Conservation (phyloP, 2,113 vertebrate genomes). For the Dicerorhinus sumatrensis region DNA sequence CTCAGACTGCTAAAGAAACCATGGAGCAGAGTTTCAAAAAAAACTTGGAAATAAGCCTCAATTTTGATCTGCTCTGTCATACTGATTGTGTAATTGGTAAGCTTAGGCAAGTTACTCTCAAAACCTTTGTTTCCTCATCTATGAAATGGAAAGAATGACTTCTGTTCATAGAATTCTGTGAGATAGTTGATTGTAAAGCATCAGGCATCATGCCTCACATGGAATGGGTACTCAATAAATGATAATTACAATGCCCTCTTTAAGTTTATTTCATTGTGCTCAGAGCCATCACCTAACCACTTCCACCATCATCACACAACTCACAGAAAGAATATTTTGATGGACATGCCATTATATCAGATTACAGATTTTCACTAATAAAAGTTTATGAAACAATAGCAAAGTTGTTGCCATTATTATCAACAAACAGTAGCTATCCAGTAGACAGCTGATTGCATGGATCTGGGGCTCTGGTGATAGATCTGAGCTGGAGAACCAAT, state of each 20-base stretch:
- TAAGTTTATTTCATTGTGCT: neutral
- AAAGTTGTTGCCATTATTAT: neutral
- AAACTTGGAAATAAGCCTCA: neutral
- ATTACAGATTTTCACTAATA: conserved; percentile 40
- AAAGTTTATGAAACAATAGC: neutral
- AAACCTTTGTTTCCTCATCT: conserved; percentile 39
- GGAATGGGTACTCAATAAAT: neutral
- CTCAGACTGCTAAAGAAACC: conserved; percentile 14
- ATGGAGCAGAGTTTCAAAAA: neutral
- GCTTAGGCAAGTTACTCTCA: conserved; percentile 42
- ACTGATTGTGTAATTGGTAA: conserved; percentile 45
- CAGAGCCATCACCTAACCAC: neutral
- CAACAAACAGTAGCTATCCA: neutral
- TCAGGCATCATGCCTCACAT: neutral
- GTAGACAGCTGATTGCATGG: neutral
- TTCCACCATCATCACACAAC: neutral
- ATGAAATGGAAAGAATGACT: conserved; percentile 14
- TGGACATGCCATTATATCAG: neutral
- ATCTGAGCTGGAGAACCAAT: neutral
- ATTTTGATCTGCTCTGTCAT: conserved; percentile 24
- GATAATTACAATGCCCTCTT: neutral
- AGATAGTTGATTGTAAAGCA: neutral
- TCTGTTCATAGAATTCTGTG: neutral
- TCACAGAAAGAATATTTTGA: conserved; percentile 18
- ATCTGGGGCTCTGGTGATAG: neutral